A percentile compares a stretch with the other conserved stretches of the same genome.
phyloP scores from a whole-genome alignment of 2,888 invertebrate species.

The Temnothorax rugatulus region DNA sequence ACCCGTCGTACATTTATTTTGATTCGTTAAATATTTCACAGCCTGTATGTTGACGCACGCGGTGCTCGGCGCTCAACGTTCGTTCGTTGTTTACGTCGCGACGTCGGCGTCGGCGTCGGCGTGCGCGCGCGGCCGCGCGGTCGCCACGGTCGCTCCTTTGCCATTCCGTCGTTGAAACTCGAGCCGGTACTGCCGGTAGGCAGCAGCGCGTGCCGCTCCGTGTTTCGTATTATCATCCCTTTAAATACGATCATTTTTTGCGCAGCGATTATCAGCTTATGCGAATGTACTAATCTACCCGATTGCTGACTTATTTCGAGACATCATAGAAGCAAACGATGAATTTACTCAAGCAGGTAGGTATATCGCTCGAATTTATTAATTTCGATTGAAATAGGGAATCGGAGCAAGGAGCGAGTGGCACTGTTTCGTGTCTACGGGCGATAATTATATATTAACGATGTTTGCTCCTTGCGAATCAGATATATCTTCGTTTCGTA shows the following conservation, averaged over 20 bases:
- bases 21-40: not conserved
- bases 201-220: not conserved
- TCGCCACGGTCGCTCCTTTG: not conserved
- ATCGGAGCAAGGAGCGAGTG: not conserved
- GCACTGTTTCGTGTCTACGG: not conserved
- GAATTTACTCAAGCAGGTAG: not conserved
- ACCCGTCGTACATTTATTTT: not conserved
- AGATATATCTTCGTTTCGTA: not conserved
- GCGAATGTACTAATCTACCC: not conserved
- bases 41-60: too few relatives aligned
- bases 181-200: not conserved
- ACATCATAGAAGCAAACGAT: not conserved
- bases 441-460: not conserved
- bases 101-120: too few relatives aligned
- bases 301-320: too few relatives aligned
- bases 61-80: too few relatives aligned
- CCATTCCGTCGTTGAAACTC: not conserved
- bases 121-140: not conserved
- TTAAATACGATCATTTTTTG: not conserved
- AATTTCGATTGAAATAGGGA: not conserved
- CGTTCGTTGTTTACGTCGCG: too few relatives aligned
- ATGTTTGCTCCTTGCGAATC: not conserved
- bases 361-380: not conserved
- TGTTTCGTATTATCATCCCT: not conserved
- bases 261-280: not conserved